Base-by-base conservation (phyloP, 2,113 vertebrate species). In the Australoheros scitulus region DNA sequence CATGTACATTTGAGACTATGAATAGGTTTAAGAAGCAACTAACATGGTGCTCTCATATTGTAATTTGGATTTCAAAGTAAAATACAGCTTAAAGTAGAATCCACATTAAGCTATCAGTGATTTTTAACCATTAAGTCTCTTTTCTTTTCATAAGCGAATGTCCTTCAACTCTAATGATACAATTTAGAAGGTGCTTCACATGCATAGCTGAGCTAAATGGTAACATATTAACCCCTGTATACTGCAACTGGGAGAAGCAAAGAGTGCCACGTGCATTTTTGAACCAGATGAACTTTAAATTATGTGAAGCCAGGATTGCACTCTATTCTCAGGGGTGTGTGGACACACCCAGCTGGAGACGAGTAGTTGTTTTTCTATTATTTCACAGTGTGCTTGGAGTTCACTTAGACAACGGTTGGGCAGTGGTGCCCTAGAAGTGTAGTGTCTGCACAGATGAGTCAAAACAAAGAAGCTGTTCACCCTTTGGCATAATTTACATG, bases 1-100 rank as follows among this genome's bases (percentile, higher is more conserved):
- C 79, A 87, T 80, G 74, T 64, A 55, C 80, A 79, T 57, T 78
- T 59, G 76, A 58, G 75, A 87, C 83, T 59, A 77, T 82, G 34
- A 83, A 87, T 29, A 55, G 55, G 63, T 64, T 88, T 58, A 82
- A 77, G 65, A 85, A 65, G 60, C 55, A 20, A 52, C 55, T 77
- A 76, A 20, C 26, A 15, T 58, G 15, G 34, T 24, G 20, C 8
- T 13, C 36, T 80, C 72, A 60, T 84, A 68, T 61, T 77, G 80
- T 82, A 82, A 82, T 81, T 70, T 61, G 60, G 55, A 11, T 43
- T 86, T 81, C 26, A 82, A 86, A 81, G 32, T 76, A 41, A 61
- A 82, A 79, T 57, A 32, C 7, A 72, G 50, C 36, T 58, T 17
- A 24, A 77, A 85, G 32, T 13, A 47, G 38, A 80, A 63, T 61